Conservation (phyloP, 2,888 invertebrate species). For the Caenorhabditis zanzibari region DNA sequence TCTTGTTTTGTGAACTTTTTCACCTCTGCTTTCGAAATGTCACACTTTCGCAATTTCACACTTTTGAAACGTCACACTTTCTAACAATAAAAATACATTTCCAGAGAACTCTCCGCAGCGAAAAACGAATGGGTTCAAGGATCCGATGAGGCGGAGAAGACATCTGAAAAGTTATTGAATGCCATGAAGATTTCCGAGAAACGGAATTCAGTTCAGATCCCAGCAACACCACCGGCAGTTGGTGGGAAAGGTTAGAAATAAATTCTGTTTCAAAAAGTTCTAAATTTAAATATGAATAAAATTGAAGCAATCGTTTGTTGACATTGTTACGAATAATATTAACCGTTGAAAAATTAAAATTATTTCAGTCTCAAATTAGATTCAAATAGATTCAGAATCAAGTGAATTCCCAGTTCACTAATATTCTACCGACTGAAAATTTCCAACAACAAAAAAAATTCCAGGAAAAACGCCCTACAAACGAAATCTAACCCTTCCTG, state of each 20-base stretch:
- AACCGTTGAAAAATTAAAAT: too few species aligned
- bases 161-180: constrained; percentile 65
- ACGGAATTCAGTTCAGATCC: constrained; percentile 50
- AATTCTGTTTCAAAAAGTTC: background rate
- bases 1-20: too few species aligned
- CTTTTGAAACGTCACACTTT: too few species aligned
- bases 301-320: background rate
- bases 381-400: too few species aligned
- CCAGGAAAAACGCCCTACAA: constrained; percentile 66
- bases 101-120: constrained; percentile 73
- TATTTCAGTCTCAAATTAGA: too few species aligned
- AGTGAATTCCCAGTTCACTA: background rate
- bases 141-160: constrained; percentile 51
- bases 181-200: constrained; percentile 63
- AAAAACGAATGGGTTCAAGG: constrained; percentile 71
- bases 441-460: constrained; percentile 1
- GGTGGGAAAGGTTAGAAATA: constrained; percentile 9
- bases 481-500: constrained; percentile 70
- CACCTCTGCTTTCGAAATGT: too few species aligned
- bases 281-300: background rate
- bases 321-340: too few species aligned
- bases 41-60: too few species aligned
- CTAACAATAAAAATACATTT: background rate
- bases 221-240: constrained; percentile 28
- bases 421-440: background rate